phyloP scores from a whole-genome alignment of 2,113 vertebrate genomes.

The Lonchura striata region DNA sequence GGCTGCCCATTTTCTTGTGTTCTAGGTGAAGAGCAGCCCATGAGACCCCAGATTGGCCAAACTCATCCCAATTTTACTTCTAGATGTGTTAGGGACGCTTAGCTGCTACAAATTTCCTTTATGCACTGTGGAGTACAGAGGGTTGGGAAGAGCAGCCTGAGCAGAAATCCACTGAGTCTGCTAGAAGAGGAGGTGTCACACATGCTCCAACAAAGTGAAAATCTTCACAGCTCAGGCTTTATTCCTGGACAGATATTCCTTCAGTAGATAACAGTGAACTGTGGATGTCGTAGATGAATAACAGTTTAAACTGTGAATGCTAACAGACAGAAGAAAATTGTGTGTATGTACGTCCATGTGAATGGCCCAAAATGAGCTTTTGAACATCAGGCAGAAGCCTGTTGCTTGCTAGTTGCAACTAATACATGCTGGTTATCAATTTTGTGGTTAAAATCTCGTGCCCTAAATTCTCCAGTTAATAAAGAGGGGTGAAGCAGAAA shows the following conservation, averaged over 20 bases:
- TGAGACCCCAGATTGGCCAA: fast-evolving
- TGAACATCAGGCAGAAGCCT: neutral
- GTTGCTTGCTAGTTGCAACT: neutral
- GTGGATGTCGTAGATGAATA: neutral
- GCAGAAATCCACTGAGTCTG: neutral
- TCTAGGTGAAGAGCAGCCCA: neutral
- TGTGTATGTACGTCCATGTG: too few relatives aligned
- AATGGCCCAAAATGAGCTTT: neutral
- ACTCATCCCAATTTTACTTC: neutral
- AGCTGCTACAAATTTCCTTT: neutral
- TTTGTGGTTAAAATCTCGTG: neutral
- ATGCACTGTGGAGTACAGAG: neutral
- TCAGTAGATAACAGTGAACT: neutral
- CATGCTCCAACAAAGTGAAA: neutral
- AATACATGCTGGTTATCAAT: neutral
- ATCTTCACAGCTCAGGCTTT: neutral
- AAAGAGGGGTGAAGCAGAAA: neutral
- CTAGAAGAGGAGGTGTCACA: neutral
- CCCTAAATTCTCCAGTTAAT: neutral
- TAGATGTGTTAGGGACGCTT: neutral
- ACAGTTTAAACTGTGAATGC: neutral
- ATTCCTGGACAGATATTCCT: neutral
- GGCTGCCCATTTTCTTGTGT: neutral
- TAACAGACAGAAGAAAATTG: neutral
- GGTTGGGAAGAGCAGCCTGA: neutral